Evolutionary conservation across 2,113 vertebrate species (phyloP).

Genomic region (Hyla sarda): DNA sequence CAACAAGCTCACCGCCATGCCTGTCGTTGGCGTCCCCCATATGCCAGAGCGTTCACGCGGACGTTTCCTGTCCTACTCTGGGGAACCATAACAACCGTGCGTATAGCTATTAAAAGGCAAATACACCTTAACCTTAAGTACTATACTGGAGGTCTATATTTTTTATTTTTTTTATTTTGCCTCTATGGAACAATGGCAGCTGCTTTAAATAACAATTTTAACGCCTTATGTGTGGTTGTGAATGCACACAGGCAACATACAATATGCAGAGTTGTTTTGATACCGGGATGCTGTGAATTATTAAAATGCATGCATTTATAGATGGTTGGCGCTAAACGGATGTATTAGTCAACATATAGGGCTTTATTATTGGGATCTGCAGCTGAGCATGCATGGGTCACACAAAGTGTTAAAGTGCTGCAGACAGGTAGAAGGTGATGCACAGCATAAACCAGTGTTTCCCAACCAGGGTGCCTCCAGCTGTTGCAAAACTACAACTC

Average conservation of each 20-base stretch:
- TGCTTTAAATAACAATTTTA: not conserved
- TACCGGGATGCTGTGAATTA: not conserved
- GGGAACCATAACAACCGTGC: constrained; percentile 53
- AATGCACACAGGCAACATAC: no score
- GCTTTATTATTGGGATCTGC: not conserved
- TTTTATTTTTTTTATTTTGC: no score
- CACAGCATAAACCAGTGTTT: no score
- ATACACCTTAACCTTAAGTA: constrained; percentile 34
- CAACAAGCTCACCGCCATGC: constrained; percentile 30
- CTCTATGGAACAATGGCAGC: not conserved
- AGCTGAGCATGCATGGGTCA: not conserved
- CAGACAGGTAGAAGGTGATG: not conserved
- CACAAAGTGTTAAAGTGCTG: not conserved
- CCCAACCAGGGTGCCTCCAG: no score
- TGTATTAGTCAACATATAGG: not conserved
- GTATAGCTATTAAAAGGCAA: constrained; percentile 50
- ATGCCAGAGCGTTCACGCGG: constrained; percentile 33
- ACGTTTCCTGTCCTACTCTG: constrained; percentile 40
- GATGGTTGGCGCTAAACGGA: no score
- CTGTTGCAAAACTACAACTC: no score
- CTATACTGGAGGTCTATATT: not conserved
- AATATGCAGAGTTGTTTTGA: not conserved
- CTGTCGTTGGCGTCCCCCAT: constrained; percentile 22
- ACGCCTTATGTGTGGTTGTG: not conserved
- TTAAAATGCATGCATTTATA: not conserved